phyloP scores from a whole-genome alignment of 2,113 vertebrate genomes.

The Budorcas taxicolor region DNA sequence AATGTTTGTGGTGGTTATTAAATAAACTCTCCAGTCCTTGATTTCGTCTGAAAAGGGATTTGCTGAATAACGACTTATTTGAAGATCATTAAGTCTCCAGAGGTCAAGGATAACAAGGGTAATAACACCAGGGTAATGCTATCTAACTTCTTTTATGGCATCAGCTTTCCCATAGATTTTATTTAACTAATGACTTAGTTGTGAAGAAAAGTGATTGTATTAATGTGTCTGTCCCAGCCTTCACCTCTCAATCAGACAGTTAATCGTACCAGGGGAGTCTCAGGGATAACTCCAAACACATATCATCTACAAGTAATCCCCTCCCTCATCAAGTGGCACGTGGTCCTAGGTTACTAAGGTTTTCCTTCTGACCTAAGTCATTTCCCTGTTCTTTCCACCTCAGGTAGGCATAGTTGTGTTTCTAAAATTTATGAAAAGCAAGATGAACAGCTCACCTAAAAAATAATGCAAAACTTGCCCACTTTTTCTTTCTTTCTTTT shows the following conservation, averaged over 20 bases:
- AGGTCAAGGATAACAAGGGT: slow-evolving; percentile 77
- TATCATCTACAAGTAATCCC: neutral
- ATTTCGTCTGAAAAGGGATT: slow-evolving; percentile 70
- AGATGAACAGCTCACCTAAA: neutral
- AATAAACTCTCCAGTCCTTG: slow-evolving; percentile 65
- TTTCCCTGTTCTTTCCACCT: neutral
- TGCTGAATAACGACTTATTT: slow-evolving; percentile 78
- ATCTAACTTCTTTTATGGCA: slow-evolving; percentile 77
- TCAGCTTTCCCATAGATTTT: slow-evolving; percentile 60
- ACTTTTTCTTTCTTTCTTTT: neutral
- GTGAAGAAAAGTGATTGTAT: slow-evolving; percentile 68
- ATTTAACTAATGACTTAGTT: slow-evolving; percentile 72
- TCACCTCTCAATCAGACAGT: slow-evolving; percentile 63
- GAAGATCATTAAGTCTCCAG: slow-evolving; percentile 72
- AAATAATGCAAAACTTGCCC: neutral
- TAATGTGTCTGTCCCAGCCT: slow-evolving; percentile 74
- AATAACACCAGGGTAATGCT: slow-evolving; percentile 67
- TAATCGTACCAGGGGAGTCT: slow-evolving; percentile 5
- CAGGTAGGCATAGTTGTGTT: neutral
- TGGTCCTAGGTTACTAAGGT: neutral
- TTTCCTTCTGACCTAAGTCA: neutral
- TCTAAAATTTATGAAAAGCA: neutral
- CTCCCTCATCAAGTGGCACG: neutral
- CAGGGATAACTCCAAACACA: neutral
- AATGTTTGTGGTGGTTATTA: slow-evolving; percentile 75